Evolutionary conservation across 2,888 invertebrate species (phyloP), one percentile per base, ranked within the genome.

Genomic region (Creontiades dilutus): DNA sequence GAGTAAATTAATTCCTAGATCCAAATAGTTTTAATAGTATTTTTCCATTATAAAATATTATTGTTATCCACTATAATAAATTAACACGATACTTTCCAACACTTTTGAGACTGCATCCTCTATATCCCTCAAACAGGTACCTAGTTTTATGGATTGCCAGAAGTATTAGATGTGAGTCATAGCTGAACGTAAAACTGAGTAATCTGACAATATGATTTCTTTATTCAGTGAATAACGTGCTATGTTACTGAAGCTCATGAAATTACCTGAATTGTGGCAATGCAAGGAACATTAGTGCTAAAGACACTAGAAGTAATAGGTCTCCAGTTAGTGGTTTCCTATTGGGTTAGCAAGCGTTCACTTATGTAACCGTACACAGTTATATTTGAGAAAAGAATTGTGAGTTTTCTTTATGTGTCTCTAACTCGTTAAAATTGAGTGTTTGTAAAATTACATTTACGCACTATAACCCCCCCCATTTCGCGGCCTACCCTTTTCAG

Each of bases 401-500:
- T 7, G n/a, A 19, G 19, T 19, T 61, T 61, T 19, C n/a, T 61
- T 61, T 61, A 19, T 52, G 11, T 52, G 52, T 61, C 61, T 61
- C 61, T 61, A 16, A 37, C 37, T 61, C 19, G 61, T n/a, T 61
- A n/a, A 61, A n/a, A 61, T 61, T 19, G 19, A 47, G 47, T 47
- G 13, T 47, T n/a, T 81, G 81, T 47, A 28, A 28, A 81, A 47
- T 47, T 19, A 61, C 19, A 61, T 46, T 47, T 81, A 47, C 23
- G 23, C 48, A 47, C 81, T 81, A 48, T 47, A 48, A 68, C 86
- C 86, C 61, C 86, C 86, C 86, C 61, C 61, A 48, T 68, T 61
- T 46, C 46, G 52, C 86, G 86, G 86, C 86, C 86, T 86, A 86
- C 86, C 86, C 86, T 86, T 86, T 14, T 68, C 68, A 28, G 86